Evolutionary conservation across 2,888 invertebrate species (phyloP).

Genomic region (Heliconius erato): DNA sequence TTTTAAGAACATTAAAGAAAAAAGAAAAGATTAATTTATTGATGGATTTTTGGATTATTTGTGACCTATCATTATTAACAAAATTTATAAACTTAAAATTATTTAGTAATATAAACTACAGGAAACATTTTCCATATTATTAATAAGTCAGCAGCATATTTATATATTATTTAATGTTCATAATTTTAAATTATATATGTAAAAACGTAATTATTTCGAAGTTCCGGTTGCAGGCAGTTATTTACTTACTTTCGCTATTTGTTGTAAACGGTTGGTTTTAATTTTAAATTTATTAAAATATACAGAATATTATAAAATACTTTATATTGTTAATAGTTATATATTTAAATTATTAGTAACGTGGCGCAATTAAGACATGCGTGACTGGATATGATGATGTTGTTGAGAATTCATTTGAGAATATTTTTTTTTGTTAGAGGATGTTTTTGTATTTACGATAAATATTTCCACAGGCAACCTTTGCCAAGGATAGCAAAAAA

Average conservation of each 20-base stretch:
- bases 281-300: conserved; percentile 11
- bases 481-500: not conserved
- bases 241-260: conserved; percentile 13
- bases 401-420: not conserved
- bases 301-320: not conserved
- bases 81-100: no score
- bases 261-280: not conserved
- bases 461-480: not conserved
- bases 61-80: no score
- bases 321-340: not conserved
- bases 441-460: not conserved
- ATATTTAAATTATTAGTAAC: not conserved
- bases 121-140: no score
- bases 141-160: not conserved
- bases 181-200: not conserved
- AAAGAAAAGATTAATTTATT: no score
- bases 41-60: no score
- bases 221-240: not conserved
- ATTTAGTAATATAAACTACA: no score
- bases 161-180: not conserved
- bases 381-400: not conserved
- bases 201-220: not conserved
- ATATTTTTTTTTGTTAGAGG: not conserved
- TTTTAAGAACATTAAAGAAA: no score
- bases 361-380: not conserved